Percentiles rank a stretch among this genome's conserved stretches.
phyloP scores from a whole-genome alignment of 2,888 invertebrate species.

The Platerodrilus igneus region DNA sequence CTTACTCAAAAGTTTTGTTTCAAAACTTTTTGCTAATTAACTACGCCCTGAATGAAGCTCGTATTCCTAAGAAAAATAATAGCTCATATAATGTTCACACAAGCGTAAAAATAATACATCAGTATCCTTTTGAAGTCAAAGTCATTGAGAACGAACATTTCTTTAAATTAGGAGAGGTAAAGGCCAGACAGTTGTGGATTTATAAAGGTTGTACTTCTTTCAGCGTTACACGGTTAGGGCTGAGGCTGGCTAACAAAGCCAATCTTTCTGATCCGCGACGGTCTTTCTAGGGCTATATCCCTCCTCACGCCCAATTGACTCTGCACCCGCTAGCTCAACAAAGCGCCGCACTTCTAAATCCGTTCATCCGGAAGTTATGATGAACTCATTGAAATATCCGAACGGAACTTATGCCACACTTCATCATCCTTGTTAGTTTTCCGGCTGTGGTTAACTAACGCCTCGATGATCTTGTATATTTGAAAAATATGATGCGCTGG shows the following conservation, averaged over 20 bases:
- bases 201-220: slow-evolving; percentile 34
- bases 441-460: slow-evolving; percentile 32
- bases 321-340: slow-evolving; percentile 39
- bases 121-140: no score
- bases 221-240: slow-evolving; percentile 35
- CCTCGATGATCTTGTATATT: slow-evolving; percentile 23
- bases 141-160: no score
- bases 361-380: slow-evolving; percentile 47
- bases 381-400: slow-evolving; percentile 48
- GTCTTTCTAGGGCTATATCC: slow-evolving; percentile 29
- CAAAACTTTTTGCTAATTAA: no score
- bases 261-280: slow-evolving; percentile 39
- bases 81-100: no score
- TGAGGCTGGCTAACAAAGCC: slow-evolving; percentile 42
- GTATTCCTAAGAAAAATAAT: no score
- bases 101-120: no score
- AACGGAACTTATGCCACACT: slow-evolving; percentile 41
- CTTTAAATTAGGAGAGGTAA: slow-evolving; percentile 3
- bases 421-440: slow-evolving; percentile 39
- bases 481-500: no score
- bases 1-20: no score
- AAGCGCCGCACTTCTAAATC: slow-evolving; percentile 38
- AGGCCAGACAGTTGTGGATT: slow-evolving; percentile 14
- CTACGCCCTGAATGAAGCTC: no score
- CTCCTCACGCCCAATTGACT: slow-evolving; percentile 43